Base-by-base conservation (phyloP, 2,797 vertebrate genomes). In the Artibeus lituratus region DNA sequence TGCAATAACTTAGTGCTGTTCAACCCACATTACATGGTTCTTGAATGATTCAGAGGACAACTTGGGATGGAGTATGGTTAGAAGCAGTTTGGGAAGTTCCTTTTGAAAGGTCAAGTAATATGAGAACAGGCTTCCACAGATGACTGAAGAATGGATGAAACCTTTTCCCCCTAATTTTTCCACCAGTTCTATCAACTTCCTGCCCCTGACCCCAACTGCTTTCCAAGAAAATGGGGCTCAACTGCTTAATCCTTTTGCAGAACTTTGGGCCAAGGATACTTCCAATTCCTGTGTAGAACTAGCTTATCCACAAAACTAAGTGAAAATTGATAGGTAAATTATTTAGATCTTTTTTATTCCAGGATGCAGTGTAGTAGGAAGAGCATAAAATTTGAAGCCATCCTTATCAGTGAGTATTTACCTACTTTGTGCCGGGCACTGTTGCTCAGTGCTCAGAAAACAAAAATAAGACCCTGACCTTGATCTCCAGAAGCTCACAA, bases 1-100 rank as follows among this genome's bases (percentile, higher is more conserved):
- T 97, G 90, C 93, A 53, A 57, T 97, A 96, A 97, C 82, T 94
- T 96, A 87, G 49, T 92, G 83, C 0, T 21, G 65, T 97, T 97
- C 72, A 96, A 78, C 49, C 78, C 92, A 82, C 72, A 72, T 69
- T 91, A 78, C 0, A 0, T 96, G 69, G 81, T 59, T 76, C 59
- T 8, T 0, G 29, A 81, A 90, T 10, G 44, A 90, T 87, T 97
- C 88, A 96, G 87, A 92, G 88, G 74, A 90, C 0, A 67, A 91
- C 53, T 35, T 37, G 67, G 82, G 1, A 1, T 35, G 88, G 81
- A 37, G 24, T 2, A 12, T 83, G 80, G n/a, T n/a, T 83, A 91
- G 93, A 93, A 97, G 65, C 22, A 83, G 51, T 70, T 90, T 93
- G 76, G 74, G 81, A 96, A 95, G 67, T 84, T 96, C 84, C 87